Base-by-base conservation (phyloP, 2,797 vertebrate genomes). In the Dicrostonyx torquatus region DNA sequence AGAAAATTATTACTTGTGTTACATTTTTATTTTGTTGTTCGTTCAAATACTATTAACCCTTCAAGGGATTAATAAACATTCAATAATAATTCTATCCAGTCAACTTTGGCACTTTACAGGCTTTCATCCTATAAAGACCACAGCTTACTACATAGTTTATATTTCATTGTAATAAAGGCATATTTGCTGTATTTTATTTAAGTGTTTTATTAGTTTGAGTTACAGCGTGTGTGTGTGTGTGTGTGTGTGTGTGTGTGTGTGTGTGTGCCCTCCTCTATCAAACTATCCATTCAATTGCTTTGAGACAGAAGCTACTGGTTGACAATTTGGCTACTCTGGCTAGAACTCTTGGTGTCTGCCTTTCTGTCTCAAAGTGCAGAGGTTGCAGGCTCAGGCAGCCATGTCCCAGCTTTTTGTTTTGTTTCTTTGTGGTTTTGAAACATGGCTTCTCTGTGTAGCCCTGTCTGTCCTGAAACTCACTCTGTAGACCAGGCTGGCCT, bases 1-100 rank as follows among this genome's bases (percentile, higher is more conserved):
- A 60, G 18, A 64, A 58, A 90, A 70, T 80, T n/a, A 86, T 90
- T 79, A 87, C 80, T 95, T 95, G 26, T 34, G 43, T 13, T 24
- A 7, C 75, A 12, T 73, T 85, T 94, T 76, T 78, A 79, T 82
- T 84, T 92, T 83, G 40, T 96, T 73, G 37, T 70, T 91, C 43
- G 50, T 58, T 91, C 68, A 64, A 78, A 75, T 26, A 82, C 60
- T 76, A 90, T 84, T 85, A 68, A 40, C 18, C 73, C 80, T 77
- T 68, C 64, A 34, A 79, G 64, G 92, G 40, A 88, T 40, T 29
- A 15, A 11, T 80, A 80, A n/a, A 76, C 45, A 9, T 2, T 9
- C 0, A 17, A 43, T 18, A 40, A 22, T 24, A n/a, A 79, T 50
- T 83, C 14, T 34, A 43, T 24, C 18, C 18, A 3, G 45, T 62